phyloP scores from a whole-genome alignment of 1,140 invertebrate species.

The Papilio xuthus region DNA sequence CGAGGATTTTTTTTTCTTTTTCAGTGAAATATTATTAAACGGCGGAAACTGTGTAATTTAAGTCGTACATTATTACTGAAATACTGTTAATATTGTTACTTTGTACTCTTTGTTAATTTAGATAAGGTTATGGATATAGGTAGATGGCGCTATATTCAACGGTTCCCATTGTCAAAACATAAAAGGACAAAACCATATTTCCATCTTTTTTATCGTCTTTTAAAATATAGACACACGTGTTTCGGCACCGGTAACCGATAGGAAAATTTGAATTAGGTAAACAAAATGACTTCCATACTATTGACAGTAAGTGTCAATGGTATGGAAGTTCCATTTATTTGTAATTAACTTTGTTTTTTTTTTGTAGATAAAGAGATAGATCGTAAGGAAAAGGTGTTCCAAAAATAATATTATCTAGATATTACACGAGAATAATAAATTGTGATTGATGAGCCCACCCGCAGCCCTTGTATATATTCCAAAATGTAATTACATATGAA shows the following conservation, averaged over 20 bases:
- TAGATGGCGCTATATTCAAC: too few species aligned
- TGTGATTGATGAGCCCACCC: slow-evolving; percentile 9
- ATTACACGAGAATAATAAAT: not conserved
- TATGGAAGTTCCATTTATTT: not conserved
- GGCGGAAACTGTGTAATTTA: not conserved
- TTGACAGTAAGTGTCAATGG: too few species aligned
- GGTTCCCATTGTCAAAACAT: too few species aligned
- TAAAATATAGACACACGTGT: too few species aligned
- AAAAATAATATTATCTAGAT: not conserved
- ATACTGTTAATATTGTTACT: not conserved
- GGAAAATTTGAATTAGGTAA: too few species aligned
- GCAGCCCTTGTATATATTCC: not conserved
- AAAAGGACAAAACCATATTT: too few species aligned
- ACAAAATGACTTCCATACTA: too few species aligned
- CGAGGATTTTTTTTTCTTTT: not conserved
- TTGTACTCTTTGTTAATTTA: too few species aligned
- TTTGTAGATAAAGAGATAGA: not conserved
- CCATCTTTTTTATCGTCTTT: too few species aligned
- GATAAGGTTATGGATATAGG: too few species aligned
- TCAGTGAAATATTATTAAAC: not conserved
- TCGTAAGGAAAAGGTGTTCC: not conserved
- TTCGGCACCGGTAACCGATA: too few species aligned
- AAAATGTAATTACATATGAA: slow-evolving; percentile 22
- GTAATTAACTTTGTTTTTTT: not conserved
- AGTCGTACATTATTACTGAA: not conserved